Percentiles rank a stretch among this genome's conserved stretches.
Evolutionary conservation across 2,113 vertebrate species (phyloP).

Genomic region (Chinchilla lanigera): DNA sequence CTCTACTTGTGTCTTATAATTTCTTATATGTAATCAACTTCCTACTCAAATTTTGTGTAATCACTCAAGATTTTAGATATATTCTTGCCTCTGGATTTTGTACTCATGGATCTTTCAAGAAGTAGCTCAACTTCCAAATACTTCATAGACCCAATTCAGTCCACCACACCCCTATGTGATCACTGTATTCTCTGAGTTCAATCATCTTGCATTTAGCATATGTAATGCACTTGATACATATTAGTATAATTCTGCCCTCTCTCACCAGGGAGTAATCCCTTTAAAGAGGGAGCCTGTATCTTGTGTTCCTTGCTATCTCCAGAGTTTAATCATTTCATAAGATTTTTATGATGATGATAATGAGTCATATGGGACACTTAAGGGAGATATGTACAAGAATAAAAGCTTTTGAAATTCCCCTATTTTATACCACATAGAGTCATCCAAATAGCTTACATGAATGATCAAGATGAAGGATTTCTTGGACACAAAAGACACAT

Average conservation of each 20-base stretch:
- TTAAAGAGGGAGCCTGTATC: neutral
- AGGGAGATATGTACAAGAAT: neutral
- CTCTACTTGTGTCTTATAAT: neutral
- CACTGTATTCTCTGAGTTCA: neutral
- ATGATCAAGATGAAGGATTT: neutral
- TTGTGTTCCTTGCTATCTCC: neutral
- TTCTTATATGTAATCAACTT: neutral
- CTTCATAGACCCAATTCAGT: neutral
- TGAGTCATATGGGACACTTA: neutral
- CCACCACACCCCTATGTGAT: neutral
- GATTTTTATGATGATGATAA: neutral
- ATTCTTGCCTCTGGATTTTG: neutral
- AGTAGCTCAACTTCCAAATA: neutral
- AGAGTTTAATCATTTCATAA: neutral
- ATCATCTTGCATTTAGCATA: neutral
- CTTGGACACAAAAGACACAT: neutral
- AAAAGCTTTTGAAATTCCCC: neutral
- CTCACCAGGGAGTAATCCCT: neutral
- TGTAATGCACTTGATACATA: neutral
- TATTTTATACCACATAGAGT: neutral
- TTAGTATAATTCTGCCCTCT: neutral
- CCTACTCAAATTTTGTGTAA: neutral
- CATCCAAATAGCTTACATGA: neutral
- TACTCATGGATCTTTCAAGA: neutral
- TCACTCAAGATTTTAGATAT: slow-evolving; percentile 14